Percentiles rank a stretch among this genome's conserved stretches.
Evolutionary conservation across 1,140 invertebrate species (phyloP).

Genomic region (Lucilia sericata): DNA sequence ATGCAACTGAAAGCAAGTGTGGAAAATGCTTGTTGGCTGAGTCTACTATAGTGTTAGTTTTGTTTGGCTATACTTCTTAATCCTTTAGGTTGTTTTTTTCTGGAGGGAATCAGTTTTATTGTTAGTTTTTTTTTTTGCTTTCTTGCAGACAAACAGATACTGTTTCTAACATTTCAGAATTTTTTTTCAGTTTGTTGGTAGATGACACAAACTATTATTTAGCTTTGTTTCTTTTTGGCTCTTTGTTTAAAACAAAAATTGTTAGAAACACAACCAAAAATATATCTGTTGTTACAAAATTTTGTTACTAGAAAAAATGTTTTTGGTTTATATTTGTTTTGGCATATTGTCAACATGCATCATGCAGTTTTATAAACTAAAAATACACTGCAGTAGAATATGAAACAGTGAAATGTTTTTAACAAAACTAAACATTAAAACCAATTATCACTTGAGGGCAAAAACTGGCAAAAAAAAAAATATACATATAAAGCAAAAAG

Average conservation of each 20-base stretch:
- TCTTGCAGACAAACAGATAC: not conserved
- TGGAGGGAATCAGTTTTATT: not conserved
- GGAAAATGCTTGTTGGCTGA: not conserved
- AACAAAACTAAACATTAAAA: slow-evolving; percentile 2
- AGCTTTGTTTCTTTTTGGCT: not conserved
- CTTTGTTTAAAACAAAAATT: not conserved
- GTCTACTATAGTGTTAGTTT: not conserved
- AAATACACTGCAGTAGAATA: slow-evolving; percentile 7
- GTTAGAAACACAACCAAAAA: not conserved
- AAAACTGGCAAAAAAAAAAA: not conserved
- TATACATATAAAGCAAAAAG: too few species aligned
- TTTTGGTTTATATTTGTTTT: not conserved
- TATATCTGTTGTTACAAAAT: not conserved
- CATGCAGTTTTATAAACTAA: slow-evolving; percentile 15
- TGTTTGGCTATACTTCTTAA: not conserved
- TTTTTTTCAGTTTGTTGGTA: not conserved
- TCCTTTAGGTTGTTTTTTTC: not conserved
- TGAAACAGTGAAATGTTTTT: not conserved
- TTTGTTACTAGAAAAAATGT: not conserved
- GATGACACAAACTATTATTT: not conserved
- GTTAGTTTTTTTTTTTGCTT: not conserved
- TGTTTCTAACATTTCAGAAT: not conserved
- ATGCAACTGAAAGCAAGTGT: not conserved
- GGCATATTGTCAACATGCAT: slow-evolving; percentile 35
- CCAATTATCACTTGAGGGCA: slow-evolving; percentile 40